Percentiles rank a stretch among this genome's conserved stretches.
Evolutionary conservation across 2,797 vertebrate species (phyloP).

Genomic region (Cyprinella venusta): DNA sequence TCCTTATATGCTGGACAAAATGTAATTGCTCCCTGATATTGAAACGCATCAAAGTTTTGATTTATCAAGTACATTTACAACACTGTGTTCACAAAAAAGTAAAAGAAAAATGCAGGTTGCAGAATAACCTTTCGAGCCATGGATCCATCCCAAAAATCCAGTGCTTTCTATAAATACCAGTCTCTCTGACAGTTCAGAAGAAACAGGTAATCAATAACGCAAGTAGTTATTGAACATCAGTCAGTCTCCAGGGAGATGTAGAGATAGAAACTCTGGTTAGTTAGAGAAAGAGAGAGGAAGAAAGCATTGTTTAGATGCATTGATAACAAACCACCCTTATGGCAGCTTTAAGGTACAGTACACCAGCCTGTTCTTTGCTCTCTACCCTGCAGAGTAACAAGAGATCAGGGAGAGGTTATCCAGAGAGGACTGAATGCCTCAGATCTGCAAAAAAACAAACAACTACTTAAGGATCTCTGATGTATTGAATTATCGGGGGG

Average conservation of each 20-base stretch:
- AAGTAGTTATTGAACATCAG: conserved; percentile 44
- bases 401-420: conserved; percentile 34
- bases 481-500: neutral
- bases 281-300: conserved; percentile 53
- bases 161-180: conserved; percentile 41
- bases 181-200: conserved; percentile 33
- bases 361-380: conserved; percentile 26
- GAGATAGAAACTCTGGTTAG: conserved; percentile 27
- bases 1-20: neutral
- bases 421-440: conserved; percentile 19
- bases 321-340: conserved; percentile 23
- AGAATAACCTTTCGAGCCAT: neutral
- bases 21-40: neutral
- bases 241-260: conserved; percentile 33
- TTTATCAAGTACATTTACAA: neutral
- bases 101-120: neutral
- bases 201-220: conserved; percentile 48
- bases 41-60: neutral
- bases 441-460: too few species aligned
- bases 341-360: conserved; percentile 17
- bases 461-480: neutral
- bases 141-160: conserved; percentile 23
- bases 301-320: conserved; percentile 54
- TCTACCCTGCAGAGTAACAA: conserved; percentile 41
- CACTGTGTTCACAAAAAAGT: neutral